phyloP scores from a whole-genome alignment of 1,140 invertebrate species.

The Babylonia areolata region DNA sequence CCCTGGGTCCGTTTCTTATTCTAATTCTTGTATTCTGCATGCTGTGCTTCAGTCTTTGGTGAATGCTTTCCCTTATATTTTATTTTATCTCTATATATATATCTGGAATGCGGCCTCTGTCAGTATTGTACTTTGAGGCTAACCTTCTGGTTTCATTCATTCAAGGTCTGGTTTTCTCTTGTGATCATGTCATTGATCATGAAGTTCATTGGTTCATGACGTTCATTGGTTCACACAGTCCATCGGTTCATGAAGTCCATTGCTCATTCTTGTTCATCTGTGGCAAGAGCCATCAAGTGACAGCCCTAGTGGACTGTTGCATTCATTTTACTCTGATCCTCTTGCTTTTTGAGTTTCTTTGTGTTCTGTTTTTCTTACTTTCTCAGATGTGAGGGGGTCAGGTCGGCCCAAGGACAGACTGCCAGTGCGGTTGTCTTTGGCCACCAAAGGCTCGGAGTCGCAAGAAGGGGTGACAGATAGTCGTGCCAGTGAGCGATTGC shows the following conservation, averaged over 20 bases:
- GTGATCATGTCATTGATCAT: not conserved
- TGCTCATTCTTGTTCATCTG: not conserved
- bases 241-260: not conserved
- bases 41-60: conserved; percentile 40
- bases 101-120: conserved; percentile 19
- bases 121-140: conserved; percentile 3
- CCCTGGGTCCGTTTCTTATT: conserved; percentile 11
- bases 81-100: not conserved
- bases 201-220: conserved; percentile 6
- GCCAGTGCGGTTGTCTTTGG: conserved; percentile 65
- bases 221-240: not conserved
- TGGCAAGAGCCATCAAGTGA: not conserved
- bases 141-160: not conserved
- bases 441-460: conserved; percentile 63
- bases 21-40: conserved; percentile 28
- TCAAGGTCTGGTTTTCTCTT: not conserved
- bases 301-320: not conserved
- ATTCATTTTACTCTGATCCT: conserved; percentile 34
- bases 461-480: conserved; percentile 60
- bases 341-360: conserved; percentile 38
- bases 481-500: conserved; percentile 67
- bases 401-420: conserved; percentile 65
- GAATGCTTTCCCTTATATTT: conserved; percentile 38
- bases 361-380: conserved; percentile 52
- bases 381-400: conserved; percentile 65